Base-by-base conservation (phyloP, 1,140 invertebrate species). In the Neocloeon triangulifer region DNA sequence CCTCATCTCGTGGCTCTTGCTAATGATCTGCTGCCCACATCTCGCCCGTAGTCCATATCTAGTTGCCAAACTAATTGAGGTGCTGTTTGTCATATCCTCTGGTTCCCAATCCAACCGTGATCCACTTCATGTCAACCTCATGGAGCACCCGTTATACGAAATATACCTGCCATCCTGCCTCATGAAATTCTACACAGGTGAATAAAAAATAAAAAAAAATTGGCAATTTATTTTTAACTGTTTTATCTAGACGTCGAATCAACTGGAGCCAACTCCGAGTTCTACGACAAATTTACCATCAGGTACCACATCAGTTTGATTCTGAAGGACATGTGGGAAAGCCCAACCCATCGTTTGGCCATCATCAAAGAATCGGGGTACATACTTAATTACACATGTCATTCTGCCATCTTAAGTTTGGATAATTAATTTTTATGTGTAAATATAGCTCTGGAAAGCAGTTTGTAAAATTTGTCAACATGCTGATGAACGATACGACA, bases 401-500 rank as follows among this genome's bases (percentile, higher is more conserved):
- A n/a, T n/a, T n/a, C n/a, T n/a, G n/a, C n/a, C n/a, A n/a, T n/a
- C n/a, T n/a, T n/a, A n/a, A n/a, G n/a, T n/a, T n/a, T n/a, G n/a
- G n/a, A n/a, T n/a, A n/a, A n/a, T n/a, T n/a, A n/a, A n/a, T n/a
- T n/a, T n/a, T 18, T 35, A 13, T 31, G 21, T 12, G 30, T 34
- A 39, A 47, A 22, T 30, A 38, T 37, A 62, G 58, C 27, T 73
- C 70, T 32, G 81, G 81, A 7, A 82, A 82, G 40, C 81, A 95
- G 51, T 97, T 97, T 56, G 84, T 95, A 3, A 86, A 91, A 42
- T 98, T 97, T 50, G 73, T 96, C 18, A 98, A 98, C 52, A 96
- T 97, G 88, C 55, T 97, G 26, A 97, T 97, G 82, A 98, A 97
- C 49, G 92, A 97, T 49, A 95, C 89, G 6, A 97, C 91, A 19